These are phyloP conservation scores for Synergus itoensis DNA, from an alignment of 2,888 invertebrate genomes.

Conservation along the genomic window DNA sequence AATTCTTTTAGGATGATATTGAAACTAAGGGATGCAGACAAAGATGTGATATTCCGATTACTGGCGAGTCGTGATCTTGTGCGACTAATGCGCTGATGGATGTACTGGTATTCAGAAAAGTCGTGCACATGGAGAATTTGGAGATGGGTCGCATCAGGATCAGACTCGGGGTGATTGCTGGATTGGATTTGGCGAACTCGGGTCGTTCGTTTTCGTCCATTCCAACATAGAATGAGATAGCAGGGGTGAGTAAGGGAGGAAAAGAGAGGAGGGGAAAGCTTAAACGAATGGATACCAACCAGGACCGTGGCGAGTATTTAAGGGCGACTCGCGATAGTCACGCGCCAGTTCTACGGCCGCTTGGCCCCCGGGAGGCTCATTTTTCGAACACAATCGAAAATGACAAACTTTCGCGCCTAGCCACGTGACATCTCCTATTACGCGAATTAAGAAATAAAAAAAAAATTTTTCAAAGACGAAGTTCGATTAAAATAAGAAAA, in stretches of 20 bases:
- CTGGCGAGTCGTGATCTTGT: background rate
- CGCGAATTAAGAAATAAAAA: background rate
- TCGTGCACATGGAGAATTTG: background rate
- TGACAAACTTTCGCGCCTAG: background rate
- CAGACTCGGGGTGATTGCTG: slow-evolving; percentile 5
- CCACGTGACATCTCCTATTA: background rate
- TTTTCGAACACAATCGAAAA: background rate
- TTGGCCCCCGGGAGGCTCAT: slow-evolving; percentile 50
- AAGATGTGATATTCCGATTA: too few species aligned
- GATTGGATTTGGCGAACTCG: slow-evolving; percentile 20
- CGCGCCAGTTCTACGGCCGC: slow-evolving; percentile 57
- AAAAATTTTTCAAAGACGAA: background rate
- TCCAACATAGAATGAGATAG: slow-evolving; percentile 29
- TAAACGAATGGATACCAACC: slow-evolving; percentile 27
- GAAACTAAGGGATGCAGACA: too few species aligned
- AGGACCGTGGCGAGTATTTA: slow-evolving; percentile 52
- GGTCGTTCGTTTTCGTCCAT: slow-evolving; percentile 25
- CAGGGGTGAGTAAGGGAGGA: slow-evolving; percentile 27
- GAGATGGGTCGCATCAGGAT: background rate
- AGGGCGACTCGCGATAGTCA: slow-evolving; percentile 56
- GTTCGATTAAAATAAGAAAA: too few species aligned
- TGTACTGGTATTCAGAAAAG: background rate
- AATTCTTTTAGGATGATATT: too few species aligned
- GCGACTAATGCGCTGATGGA: background rate
- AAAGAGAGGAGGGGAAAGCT: slow-evolving; percentile 26